These are phyloP conservation scores for Onychomys arenicola DNA, from an alignment of 2,797 vertebrate genomes.

Conservation along the genomic window DNA sequence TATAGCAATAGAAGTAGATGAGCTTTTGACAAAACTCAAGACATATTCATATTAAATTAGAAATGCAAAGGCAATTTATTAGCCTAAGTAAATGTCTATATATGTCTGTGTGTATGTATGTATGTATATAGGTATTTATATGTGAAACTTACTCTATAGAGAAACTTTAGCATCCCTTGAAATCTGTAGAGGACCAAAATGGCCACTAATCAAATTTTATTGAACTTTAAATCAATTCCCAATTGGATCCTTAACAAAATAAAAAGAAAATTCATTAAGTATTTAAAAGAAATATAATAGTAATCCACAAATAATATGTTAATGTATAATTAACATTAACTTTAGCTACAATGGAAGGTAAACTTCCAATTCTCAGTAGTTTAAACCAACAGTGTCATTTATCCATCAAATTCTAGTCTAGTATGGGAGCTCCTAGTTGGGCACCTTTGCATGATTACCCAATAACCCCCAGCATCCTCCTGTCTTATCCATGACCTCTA, in stretches of 20 bases:
- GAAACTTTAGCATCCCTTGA: slow-evolving; percentile 39
- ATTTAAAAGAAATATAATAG: background rate
- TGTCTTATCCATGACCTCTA: background rate
- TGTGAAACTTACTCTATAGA: background rate
- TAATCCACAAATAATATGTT: slow-evolving; percentile 13
- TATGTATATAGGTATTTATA: background rate
- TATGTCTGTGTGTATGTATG: background rate
- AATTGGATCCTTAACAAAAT: background rate
- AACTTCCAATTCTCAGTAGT: background rate
- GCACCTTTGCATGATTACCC: background rate
- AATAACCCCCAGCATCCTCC: background rate
- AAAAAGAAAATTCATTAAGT: background rate
- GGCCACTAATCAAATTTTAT: background rate
- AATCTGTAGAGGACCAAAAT: background rate
- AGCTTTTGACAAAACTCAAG: background rate
- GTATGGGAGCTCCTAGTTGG: background rate
- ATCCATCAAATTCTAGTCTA: background rate
- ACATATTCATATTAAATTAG: slow-evolving; percentile 18
- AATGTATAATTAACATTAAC: background rate
- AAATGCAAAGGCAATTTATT: background rate
- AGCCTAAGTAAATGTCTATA: background rate
- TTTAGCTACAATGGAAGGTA: background rate
- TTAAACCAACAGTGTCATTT: background rate
- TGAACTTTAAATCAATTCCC: background rate
- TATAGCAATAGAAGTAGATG: background rate